Evolutionary conservation across 2,888 invertebrate genomes (phyloP).

Genomic region (Graphium colonna): DNA sequence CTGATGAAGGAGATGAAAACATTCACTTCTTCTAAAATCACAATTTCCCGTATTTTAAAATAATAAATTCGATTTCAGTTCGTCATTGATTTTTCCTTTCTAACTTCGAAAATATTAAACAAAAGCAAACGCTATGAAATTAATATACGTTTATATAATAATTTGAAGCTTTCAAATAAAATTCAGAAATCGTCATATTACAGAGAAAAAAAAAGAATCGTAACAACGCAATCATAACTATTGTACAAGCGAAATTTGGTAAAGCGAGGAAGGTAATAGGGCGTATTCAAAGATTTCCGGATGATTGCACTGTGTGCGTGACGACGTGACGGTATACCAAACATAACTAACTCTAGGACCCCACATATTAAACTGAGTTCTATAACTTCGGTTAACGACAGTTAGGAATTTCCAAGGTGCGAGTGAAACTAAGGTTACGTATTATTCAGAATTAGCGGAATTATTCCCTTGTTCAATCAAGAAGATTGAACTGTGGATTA

Average conservation of each 20-base stretch:
- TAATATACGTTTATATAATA: not conserved
- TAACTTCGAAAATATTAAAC: too few species aligned
- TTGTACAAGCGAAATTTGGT: slow-evolving; percentile 21
- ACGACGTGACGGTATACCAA: slow-evolving; percentile 34
- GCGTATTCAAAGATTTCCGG: slow-evolving; percentile 54
- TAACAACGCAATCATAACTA: slow-evolving; percentile 17
- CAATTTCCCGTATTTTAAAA: too few species aligned
- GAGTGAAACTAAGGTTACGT: slow-evolving; percentile 8
- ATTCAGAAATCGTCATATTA: not conserved
- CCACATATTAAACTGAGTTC: slow-evolving; percentile 21
- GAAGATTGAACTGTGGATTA: not conserved
- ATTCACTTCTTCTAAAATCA: too few species aligned
- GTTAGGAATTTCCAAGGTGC: slow-evolving; percentile 15
- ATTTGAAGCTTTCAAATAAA: not conserved
- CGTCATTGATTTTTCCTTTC: too few species aligned
- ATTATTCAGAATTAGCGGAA: slow-evolving; percentile 11
- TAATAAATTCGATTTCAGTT: too few species aligned
- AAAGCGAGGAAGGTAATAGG: slow-evolving; percentile 39
- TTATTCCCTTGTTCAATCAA: slow-evolving; percentile 1
- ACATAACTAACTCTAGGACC: slow-evolving; percentile 16
- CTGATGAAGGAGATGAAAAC: too few species aligned
- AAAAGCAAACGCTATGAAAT: too few species aligned
- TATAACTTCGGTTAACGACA: slow-evolving; percentile 23
- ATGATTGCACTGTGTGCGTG: slow-evolving; percentile 48
- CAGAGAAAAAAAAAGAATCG: slow-evolving; percentile 9